These are phyloP conservation scores for Spinibarbus caldwelli DNA, from an alignment of 2,797 vertebrate species.

Conservation along the genomic window DNA sequence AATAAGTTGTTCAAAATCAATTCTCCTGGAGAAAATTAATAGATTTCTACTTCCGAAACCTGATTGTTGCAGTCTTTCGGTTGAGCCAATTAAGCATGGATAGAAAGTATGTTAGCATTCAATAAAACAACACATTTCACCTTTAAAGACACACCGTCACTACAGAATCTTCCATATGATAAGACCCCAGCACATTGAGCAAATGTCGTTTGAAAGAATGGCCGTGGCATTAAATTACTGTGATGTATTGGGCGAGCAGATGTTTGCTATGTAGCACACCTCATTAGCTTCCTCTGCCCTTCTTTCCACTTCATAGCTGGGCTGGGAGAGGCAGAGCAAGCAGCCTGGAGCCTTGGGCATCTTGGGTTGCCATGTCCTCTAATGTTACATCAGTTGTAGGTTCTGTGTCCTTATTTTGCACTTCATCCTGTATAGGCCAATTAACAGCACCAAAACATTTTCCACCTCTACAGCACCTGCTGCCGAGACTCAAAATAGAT, in stretches of 20 bases:
- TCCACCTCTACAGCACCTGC: slow-evolving; percentile 21
- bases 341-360: slow-evolving; percentile 20
- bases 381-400: background rate
- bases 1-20: background rate
- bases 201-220: slow-evolving; percentile 21
- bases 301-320: slow-evolving; percentile 13
- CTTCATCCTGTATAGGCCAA: slow-evolving; percentile 11
- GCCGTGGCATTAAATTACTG: slow-evolving; percentile 22
- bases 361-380: slow-evolving; percentile 37
- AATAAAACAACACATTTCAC: background rate
- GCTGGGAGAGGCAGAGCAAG: slow-evolving; percentile 14
- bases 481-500: slow-evolving; percentile 11
- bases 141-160: background rate
- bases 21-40: background rate
- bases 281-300: slow-evolving; percentile 34
- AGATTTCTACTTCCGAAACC: background rate
- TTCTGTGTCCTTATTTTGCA: slow-evolving; percentile 19
- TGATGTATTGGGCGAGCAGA: slow-evolving; percentile 28
- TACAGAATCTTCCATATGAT: background rate
- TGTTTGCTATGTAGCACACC: slow-evolving; percentile 42
- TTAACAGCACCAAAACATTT: slow-evolving; percentile 37
- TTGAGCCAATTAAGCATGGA: background rate
- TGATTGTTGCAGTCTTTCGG: background rate
- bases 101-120: background rate
- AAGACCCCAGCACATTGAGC: background rate